Evolutionary conservation across 2,888 invertebrate species (phyloP).

Genomic region (Thera britannica): DNA sequence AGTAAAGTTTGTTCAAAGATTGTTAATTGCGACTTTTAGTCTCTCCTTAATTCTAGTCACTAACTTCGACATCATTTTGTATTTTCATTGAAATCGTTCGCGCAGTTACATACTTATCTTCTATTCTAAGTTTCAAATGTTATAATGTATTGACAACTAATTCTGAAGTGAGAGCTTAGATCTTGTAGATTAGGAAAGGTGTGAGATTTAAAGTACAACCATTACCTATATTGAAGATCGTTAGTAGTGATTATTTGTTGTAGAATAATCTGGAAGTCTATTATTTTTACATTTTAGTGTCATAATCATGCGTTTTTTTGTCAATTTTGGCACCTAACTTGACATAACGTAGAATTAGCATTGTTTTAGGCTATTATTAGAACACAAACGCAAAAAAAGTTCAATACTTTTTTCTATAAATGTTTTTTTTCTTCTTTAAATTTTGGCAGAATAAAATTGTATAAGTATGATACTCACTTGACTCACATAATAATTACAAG

Average conservation of each 20-base stretch:
- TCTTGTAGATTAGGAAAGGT: slow-evolving; percentile 54
- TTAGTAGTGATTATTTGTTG: slow-evolving; percentile 73
- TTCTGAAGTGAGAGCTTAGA: slow-evolving; percentile 43
- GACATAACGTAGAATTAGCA: not conserved
- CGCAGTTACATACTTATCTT: not conserved
- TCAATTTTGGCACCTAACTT: slow-evolving; percentile 57
- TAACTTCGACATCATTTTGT: slow-evolving; percentile 22
- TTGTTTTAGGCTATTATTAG: slow-evolving; percentile 1
- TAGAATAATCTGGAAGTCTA: slow-evolving; percentile 71
- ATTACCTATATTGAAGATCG: slow-evolving; percentile 57
- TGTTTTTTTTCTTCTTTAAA: too few species aligned
- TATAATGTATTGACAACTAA: slow-evolving; percentile 14
- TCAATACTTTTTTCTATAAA: not conserved
- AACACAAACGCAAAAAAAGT: not conserved
- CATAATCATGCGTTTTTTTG: slow-evolving; percentile 53
- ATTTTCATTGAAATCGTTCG: slow-evolving; percentile 1
- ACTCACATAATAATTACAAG: slow-evolving; percentile 1
- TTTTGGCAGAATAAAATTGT: not conserved
- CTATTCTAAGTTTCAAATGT: slow-evolving; percentile 2
- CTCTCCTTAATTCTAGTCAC: slow-evolving; percentile 39
- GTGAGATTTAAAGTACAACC: slow-evolving; percentile 70
- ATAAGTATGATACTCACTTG: not conserved
- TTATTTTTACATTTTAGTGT: slow-evolving; percentile 47
- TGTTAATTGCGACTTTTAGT: slow-evolving; percentile 5
- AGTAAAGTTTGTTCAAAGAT: not conserved